Evolutionary conservation across 2,888 invertebrate species (phyloP), one percentile per base, ranked within the genome.

Genomic region (Mythimna lalbum): DNA sequence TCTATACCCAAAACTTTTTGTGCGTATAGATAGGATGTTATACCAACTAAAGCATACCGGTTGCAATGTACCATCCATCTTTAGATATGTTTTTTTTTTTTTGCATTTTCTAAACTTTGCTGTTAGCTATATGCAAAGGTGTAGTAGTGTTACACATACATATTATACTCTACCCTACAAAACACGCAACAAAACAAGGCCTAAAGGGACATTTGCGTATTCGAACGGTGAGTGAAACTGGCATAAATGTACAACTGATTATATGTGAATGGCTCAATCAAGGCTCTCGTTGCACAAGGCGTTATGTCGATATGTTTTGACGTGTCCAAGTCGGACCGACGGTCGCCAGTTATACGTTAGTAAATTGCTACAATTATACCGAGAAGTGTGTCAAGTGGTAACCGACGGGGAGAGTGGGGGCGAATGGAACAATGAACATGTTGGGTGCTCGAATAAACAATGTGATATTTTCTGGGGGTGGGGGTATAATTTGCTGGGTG

Each of bases 321-420:
- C 94, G 90, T 94, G 94, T 92, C 89, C 90, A 87, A 88, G 86
- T 87, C 81, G 73, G 77, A 82, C 87, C 78, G 86, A 86, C 86
- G 87, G 86, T 86, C 85, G 87, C 86, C 82, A 86, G 84, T 86
- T 88, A 82, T 88, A 86, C 85, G 82, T 59, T 47, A 62, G 90
- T 89, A 91, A 94, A 95, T 95, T 93, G 93, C 94, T 92, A 94
- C 94, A 95, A 95, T 95, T 95, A 95, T 91, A 90, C 86, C 86
- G 79, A 88, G 90, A 95, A 93, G 90, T 94, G 90, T 94, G 95
- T 94, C 94, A 94, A 93, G 92, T 91, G 86, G 91, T 82, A 82
- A 83, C 76, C 84, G 84, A 82, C 68, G 89, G 82, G 93, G 92
- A 90, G 79, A 65, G 36, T 80, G 85, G 90, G 90, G 87, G 66